A percentile compares a stretch with the other conserved stretches of the same genome.
These are phyloP conservation scores for Listronotus oregonensis DNA, from an alignment of 1,140 invertebrate species.

Conservation along the genomic window DNA sequence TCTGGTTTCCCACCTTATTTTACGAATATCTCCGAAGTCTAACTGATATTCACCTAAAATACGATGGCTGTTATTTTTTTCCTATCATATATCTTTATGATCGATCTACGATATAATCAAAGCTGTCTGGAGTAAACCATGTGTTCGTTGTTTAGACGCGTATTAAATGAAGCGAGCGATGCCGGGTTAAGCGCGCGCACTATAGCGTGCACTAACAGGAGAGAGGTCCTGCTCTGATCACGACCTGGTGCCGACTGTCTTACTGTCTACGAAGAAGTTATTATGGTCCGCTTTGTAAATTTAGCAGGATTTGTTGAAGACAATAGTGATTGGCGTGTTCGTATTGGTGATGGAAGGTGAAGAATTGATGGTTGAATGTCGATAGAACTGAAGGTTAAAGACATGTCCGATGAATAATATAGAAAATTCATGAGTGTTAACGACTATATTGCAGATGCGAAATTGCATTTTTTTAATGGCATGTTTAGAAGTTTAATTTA, in stretches of 20 bases:
- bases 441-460: not conserved
- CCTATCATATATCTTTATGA: too few species aligned
- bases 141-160: constrained; percentile 6
- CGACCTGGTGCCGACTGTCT: constrained; percentile 31
- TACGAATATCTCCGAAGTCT: too few species aligned
- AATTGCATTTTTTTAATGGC: too few species aligned
- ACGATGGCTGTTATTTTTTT: too few species aligned
- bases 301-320: constrained; percentile 11
- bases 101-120: too few species aligned
- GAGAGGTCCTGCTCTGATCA: constrained; percentile 27
- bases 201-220: constrained; percentile 33
- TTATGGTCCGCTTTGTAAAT: constrained; percentile 16
- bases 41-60: too few species aligned
- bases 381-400: constrained; percentile 3
- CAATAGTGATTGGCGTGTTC: not conserved
- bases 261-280: constrained; percentile 3
- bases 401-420: not conserved
- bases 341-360: not conserved
- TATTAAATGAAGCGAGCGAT: not conserved
- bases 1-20: too few species aligned
- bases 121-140: not conserved
- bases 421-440: not conserved
- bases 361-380: constrained; percentile 12
- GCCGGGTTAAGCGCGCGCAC: constrained; percentile 6
- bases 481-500: too few species aligned